phyloP scores from a whole-genome alignment of 2,113 vertebrate species.

The Microtus oregoni region DNA sequence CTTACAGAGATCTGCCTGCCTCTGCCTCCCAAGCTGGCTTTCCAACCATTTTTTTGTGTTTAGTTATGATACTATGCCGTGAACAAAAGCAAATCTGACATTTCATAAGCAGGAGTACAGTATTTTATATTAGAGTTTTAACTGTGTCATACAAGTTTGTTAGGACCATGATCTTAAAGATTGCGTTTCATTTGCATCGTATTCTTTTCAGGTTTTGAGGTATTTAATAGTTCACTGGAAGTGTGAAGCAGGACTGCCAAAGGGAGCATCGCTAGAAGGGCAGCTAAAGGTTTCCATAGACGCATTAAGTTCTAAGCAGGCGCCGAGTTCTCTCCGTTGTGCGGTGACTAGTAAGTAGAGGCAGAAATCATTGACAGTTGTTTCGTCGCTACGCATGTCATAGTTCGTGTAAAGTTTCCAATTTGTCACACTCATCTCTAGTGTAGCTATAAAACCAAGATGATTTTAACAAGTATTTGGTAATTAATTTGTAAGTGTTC shows the following conservation, averaged over 20 bases:
- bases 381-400: constrained; percentile 43
- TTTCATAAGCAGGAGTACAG: constrained; percentile 50
- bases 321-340: constrained; percentile 71
- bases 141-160: constrained; percentile 34
- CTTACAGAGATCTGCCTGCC: not conserved
- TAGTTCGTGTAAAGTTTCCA: constrained; percentile 57
- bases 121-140: constrained; percentile 43
- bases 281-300: constrained; percentile 79
- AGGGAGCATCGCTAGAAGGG: constrained; percentile 60
- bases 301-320: constrained; percentile 64
- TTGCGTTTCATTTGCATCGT: constrained; percentile 63
- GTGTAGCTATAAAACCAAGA: constrained; percentile 36
- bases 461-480: constrained; percentile 29
- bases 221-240: constrained; percentile 81
- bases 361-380: constrained; percentile 47
- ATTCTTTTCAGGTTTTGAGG: constrained; percentile 82
- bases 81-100: constrained; percentile 46
- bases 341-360: constrained; percentile 80
- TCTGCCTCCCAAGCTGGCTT: not conserved
- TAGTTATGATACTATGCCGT: constrained; percentile 36
- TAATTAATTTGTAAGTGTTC: constrained; percentile 58
- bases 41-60: not conserved
- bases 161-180: constrained; percentile 53
- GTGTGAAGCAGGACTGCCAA: constrained; percentile 59
- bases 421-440: constrained; percentile 34